A percentile compares a stretch with the other conserved stretches of the same genome.
Conservation (phyloP, 1,140 invertebrate species). For the Scaptomyza pallida region DNA sequence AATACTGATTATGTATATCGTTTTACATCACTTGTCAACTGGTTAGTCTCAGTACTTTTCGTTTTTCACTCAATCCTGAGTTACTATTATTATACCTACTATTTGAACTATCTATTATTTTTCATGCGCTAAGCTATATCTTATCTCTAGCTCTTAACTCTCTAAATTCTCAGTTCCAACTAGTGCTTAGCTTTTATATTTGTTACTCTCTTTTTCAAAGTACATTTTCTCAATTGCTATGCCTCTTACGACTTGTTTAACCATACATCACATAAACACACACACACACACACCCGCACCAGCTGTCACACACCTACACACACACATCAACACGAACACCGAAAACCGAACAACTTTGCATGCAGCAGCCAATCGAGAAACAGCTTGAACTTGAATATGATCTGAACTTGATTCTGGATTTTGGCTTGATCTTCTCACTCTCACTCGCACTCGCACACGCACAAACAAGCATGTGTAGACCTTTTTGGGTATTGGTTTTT, state of each 20-base stretch:
- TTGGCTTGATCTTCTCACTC: constrained; percentile 21
- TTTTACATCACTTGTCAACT: constrained; percentile 42
- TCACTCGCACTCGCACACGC: too few relatives aligned
- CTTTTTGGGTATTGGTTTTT: neutral
- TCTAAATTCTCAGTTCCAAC: constrained; percentile 41
- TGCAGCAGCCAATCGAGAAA: constrained; percentile 51
- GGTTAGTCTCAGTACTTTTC: constrained; percentile 35
- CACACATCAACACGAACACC: constrained; percentile 15
- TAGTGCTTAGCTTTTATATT: constrained; percentile 47
- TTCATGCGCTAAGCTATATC: constrained; percentile 45
- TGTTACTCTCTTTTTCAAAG: constrained; percentile 12
- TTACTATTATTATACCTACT: constrained; percentile 25
- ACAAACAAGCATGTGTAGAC: constrained; percentile 24
- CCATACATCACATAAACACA: constrained; percentile 2
- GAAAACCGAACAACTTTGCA: constrained; percentile 48
- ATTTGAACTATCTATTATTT: constrained; percentile 29
- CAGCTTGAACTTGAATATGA: constrained; percentile 52
- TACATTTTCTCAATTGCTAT: constrained; percentile 70
- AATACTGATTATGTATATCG: neutral
- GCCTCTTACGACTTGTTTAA: constrained; percentile 64
- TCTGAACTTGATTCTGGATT: constrained; percentile 34
- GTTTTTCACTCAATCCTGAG: constrained; percentile 28
- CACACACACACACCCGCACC: constrained; percentile 13
- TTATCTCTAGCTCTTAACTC: constrained; percentile 57
- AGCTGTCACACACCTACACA: constrained; percentile 21